Base-by-base conservation (phyloP, 2,888 invertebrate species). In the Pyrgus malvae region DNA sequence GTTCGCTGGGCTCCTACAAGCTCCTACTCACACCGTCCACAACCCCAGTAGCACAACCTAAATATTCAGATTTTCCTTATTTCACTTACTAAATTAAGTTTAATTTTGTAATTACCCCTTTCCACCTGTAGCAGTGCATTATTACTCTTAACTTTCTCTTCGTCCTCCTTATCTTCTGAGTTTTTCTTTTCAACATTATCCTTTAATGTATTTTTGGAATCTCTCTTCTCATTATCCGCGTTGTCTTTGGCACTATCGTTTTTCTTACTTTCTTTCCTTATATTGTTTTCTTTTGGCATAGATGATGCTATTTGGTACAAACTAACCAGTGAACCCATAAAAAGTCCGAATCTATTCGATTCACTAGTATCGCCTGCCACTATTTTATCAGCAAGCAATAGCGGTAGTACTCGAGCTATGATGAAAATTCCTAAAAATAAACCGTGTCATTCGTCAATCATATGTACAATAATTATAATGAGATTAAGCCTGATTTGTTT, bases 271-370 rank as follows among this genome's bases (percentile, higher is more conserved):
- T 38, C 11, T 7, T 21, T 38, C 6, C 11, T n/a, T n/a, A 11
- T 21, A n/a, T n/a, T n/a, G n/a, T n/a, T n/a, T n/a, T 38, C n/a
- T 41, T 41, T 41, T 2, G 41, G 41, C 12, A 41, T 5, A 41
- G 14, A 7, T 9, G 41, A 23, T 23, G 23, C 17, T 12, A 41
- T 25, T 41, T 41, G 41, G 21, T 9, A 14, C 14, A 41, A 41
- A 41, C 14, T 25, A 25, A 41, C 12, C 12, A 41, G 8, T 3
- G 41, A 23, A 23, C 40, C 40, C 12, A 40, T 23, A 11, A 40
- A 11, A 6, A 40, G 40, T 8, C 40, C 40, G 7, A 8, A 8
- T 6, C 4, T 16, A 5, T 23, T 11, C 11, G 40, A 21, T 16
- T 23, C 40, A 40, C 11, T 23, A 23, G n/a, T 40, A 2, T 40